phyloP scores from a whole-genome alignment of 2,888 invertebrate genomes.

The Erpobdella octoculata region DNA sequence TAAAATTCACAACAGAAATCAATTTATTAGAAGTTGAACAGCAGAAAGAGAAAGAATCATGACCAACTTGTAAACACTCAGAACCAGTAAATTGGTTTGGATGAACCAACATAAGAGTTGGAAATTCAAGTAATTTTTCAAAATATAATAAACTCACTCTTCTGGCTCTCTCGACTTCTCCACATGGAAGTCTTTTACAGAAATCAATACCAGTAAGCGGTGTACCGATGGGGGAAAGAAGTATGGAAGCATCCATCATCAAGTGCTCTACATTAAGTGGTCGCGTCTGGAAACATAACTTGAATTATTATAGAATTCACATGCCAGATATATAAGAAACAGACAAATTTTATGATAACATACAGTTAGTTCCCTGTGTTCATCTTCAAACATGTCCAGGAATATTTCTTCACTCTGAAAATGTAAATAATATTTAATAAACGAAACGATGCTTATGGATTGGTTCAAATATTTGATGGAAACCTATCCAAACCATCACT shows the following conservation, averaged over 20 bases:
- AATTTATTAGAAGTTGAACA: too few species aligned
- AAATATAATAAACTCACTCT: slow-evolving; percentile 49
- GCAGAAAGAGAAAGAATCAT: too few species aligned
- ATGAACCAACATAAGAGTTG: too few species aligned
- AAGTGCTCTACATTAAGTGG: slow-evolving; percentile 71
- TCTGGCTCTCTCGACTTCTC: slow-evolving; percentile 67
- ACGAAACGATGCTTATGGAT: too few species aligned
- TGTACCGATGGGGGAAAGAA: slow-evolving; percentile 87
- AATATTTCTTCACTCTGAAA: slow-evolving; percentile 84
- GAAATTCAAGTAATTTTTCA: too few species aligned
- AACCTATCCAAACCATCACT: background rate
- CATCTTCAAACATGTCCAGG: slow-evolving; percentile 95
- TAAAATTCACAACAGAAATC: too few species aligned
- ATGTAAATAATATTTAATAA: background rate
- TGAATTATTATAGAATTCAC: too few species aligned
- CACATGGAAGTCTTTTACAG: slow-evolving; percentile 84
- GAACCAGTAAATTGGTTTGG: too few species aligned
- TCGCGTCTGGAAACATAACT: slow-evolving; percentile 45
- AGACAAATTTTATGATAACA: background rate
- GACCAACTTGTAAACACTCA: too few species aligned
- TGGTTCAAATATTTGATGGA: too few species aligned
- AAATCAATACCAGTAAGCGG: slow-evolving; percentile 88
- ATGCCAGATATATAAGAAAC: too few species aligned
- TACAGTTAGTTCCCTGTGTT: slow-evolving; percentile 80
- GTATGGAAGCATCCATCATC: slow-evolving; percentile 88